A percentile compares a stretch with the other conserved stretches of the same genome.
phyloP scores from a whole-genome alignment of 1,140 invertebrate genomes.

The Neodiprion virginianus region DNA sequence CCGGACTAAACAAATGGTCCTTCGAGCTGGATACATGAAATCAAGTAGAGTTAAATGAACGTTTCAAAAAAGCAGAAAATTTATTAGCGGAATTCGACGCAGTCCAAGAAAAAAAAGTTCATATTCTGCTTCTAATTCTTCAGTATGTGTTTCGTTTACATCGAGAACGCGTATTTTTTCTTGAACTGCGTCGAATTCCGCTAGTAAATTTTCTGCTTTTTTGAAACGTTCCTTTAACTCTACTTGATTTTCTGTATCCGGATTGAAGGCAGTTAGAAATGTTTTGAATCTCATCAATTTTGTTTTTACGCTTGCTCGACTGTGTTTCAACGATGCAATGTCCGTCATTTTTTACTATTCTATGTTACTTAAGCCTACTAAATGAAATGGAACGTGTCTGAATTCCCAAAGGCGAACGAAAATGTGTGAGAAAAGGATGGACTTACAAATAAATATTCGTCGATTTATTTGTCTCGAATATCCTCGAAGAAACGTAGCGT shows the following conservation, averaged over 20 bases:
- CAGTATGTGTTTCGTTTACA: neutral
- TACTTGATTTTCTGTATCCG: slow-evolving; percentile 10
- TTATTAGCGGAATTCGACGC: too few species aligned
- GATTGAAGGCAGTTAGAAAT: neutral
- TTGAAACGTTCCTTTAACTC: neutral
- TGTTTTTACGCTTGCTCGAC: slow-evolving; percentile 9
- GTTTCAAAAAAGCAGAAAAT: too few species aligned
- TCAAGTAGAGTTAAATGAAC: too few species aligned
- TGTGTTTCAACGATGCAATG: neutral
- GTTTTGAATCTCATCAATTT: slow-evolving; percentile 13
- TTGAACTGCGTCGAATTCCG: neutral
- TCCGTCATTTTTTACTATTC: slow-evolving; percentile 5
- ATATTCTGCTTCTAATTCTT: slow-evolving; percentile 8
- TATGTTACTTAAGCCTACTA: neutral
- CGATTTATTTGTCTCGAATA: too few species aligned
- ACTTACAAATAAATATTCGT: neutral
- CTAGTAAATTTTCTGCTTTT: too few species aligned
- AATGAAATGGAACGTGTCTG: neutral
- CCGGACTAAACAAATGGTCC: too few species aligned
- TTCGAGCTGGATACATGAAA: too few species aligned
- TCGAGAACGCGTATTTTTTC: slow-evolving; percentile 10
- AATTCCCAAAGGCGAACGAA: neutral
- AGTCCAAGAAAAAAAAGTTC: neutral
- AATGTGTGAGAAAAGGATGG: slow-evolving; percentile 13
- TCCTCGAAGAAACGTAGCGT: too few species aligned